phyloP scores from a whole-genome alignment of 1,140 invertebrate species.

The Cyclina sinensis region DNA sequence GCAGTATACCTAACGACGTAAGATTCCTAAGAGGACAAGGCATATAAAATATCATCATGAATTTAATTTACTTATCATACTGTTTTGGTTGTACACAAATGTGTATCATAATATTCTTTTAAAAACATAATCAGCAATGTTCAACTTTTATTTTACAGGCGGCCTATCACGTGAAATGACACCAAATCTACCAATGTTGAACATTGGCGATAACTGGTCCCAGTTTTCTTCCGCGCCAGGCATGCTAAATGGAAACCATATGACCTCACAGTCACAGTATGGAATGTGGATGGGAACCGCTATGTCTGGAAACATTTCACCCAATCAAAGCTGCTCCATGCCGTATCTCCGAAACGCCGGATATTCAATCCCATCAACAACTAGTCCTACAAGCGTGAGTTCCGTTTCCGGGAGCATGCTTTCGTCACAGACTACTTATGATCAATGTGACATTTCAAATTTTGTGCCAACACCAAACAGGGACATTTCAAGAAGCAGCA shows the following conservation, averaged over 20 bases:
- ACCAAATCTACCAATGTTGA: slow-evolving; percentile 81
- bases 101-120: too few relatives aligned
- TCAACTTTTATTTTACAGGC: too few relatives aligned
- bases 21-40: too few relatives aligned
- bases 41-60: too few relatives aligned
- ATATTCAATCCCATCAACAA: slow-evolving; percentile 73
- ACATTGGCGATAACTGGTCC: slow-evolving; percentile 81
- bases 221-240: slow-evolving; percentile 77
- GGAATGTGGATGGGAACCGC: slow-evolving; percentile 82
- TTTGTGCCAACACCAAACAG: slow-evolving; percentile 69
- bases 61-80: too few relatives aligned
- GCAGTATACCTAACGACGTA: too few relatives aligned
- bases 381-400: slow-evolving; percentile 66
- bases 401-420: slow-evolving; percentile 64
- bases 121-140: too few relatives aligned
- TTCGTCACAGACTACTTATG: slow-evolving; percentile 69
- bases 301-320: slow-evolving; percentile 79
- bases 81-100: too few relatives aligned
- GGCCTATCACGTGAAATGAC: slow-evolving; percentile 78
- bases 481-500: slow-evolving; percentile 71
- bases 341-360: slow-evolving; percentile 78
- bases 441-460: slow-evolving; percentile 81
- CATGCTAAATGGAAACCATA: slow-evolving; percentile 72
- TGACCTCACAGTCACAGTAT: slow-evolving; percentile 78
- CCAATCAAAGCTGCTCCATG: slow-evolving; percentile 84